Evolutionary conservation across 2,113 vertebrate species (phyloP).

Genomic region (Pygoscelis adeliae): DNA sequence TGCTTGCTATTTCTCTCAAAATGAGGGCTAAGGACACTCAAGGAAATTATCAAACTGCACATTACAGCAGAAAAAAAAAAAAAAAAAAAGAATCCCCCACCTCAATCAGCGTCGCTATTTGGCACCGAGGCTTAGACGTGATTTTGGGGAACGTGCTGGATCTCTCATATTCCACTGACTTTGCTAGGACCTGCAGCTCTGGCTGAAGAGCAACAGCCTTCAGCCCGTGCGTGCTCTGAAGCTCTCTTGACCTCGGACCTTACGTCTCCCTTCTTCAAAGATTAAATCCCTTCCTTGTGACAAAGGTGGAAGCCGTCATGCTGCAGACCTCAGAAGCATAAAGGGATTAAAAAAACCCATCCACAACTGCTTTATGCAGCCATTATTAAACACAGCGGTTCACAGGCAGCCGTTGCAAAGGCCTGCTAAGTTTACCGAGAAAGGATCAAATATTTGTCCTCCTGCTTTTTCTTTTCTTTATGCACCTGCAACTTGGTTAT

Average conservation of each 20-base stretch:
- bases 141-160: not conserved
- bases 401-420: fast-evolving
- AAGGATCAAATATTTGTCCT: not conserved
- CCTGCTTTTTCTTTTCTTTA: not conserved
- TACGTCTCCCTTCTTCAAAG: not conserved
- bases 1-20: not conserved
- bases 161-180: not conserved
- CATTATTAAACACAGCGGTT: not conserved
- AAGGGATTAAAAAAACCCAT: not conserved
- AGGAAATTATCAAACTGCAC: not conserved
- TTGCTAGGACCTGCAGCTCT: not conserved
- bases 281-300: not conserved
- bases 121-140: not conserved
- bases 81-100: fast-evolving
- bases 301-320: not conserved
- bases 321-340: not conserved
- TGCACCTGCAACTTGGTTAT: not conserved
- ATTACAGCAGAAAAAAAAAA: not conserved
- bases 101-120: not conserved
- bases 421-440: not conserved
- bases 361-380: not conserved
- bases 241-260: not conserved
- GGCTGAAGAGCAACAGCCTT: not conserved
- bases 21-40: not conserved
- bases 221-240: fast-evolving